Conservation (phyloP, 1,140 invertebrate species). For the Agrypnia vestita region DNA sequence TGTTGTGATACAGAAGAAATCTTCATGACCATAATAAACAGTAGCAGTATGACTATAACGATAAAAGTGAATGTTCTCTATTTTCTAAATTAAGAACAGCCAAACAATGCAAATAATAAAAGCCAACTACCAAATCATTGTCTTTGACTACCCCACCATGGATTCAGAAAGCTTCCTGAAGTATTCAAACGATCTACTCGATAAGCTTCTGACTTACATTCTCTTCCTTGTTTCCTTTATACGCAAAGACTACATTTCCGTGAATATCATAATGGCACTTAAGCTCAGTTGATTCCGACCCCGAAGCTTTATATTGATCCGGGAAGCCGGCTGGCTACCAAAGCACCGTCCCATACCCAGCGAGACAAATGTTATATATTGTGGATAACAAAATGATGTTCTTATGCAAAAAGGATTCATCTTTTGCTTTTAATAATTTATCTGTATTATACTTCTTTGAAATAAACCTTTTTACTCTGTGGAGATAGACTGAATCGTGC, state of each 20-base stretch:
- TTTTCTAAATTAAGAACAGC: background rate
- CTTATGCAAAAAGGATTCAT: background rate
- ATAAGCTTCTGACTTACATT: slow-evolving; percentile 23
- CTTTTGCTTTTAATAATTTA: background rate
- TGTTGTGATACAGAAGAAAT: too few species aligned
- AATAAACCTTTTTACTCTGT: slow-evolving; percentile 6
- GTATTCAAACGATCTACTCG: slow-evolving; percentile 23
- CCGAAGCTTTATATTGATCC: slow-evolving; percentile 59
- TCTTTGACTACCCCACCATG: slow-evolving; percentile 18
- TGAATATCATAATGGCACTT: slow-evolving; percentile 45
- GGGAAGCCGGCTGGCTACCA: slow-evolving; percentile 54
- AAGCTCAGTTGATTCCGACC: slow-evolving; percentile 50
- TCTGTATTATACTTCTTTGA: background rate
- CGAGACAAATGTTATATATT: background rate
- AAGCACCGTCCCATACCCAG: slow-evolving; percentile 5
- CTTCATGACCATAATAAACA: too few species aligned
- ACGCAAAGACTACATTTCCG: slow-evolving; percentile 22
- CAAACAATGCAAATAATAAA: slow-evolving; percentile 16
- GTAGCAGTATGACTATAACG: too few species aligned
- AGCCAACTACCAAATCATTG: slow-evolving; percentile 39
- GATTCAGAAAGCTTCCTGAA: slow-evolving; percentile 21
- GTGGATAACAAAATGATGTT: background rate
- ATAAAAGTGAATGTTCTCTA: background rate
- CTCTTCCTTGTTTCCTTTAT: slow-evolving; percentile 39
- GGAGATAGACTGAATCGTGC: background rate